These are phyloP conservation scores for Escarpia spicata DNA, from an alignment of 2,888 invertebrate species.

Conservation along the genomic window DNA sequence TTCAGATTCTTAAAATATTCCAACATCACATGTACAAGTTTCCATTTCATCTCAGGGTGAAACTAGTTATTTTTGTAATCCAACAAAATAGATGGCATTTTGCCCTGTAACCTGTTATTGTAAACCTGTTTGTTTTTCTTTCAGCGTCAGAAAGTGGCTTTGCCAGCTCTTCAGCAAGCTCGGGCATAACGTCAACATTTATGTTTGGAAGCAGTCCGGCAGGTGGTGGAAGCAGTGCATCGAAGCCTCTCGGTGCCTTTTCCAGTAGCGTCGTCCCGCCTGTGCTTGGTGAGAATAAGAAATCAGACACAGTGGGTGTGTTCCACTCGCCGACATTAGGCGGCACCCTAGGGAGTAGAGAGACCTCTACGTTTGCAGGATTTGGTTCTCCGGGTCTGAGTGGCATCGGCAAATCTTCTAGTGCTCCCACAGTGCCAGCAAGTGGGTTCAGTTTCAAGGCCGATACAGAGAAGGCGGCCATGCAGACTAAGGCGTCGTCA, in stretches of 20 bases:
- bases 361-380: background rate
- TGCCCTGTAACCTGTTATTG: background rate
- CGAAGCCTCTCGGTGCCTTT: background rate
- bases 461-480: constrained; percentile 17
- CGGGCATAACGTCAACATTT: background rate
- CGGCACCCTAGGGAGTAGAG: background rate
- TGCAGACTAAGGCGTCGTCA: constrained; percentile 27
- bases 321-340: background rate
- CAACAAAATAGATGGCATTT: background rate
- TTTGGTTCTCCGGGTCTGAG: background rate
- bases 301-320: background rate
- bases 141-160: background rate
- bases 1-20: too few relatives aligned
- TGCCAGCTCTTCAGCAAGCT: background rate
- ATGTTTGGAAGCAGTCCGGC: background rate
- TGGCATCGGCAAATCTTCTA: constrained; percentile 1
- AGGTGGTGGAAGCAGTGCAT: background rate
- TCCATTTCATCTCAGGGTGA: too few relatives aligned
- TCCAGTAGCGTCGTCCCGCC: background rate
- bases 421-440: constrained; percentile 17
- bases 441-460: constrained; percentile 34
- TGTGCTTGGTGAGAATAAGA: constrained; percentile 6
- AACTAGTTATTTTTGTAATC: too few relatives aligned
- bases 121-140: background rate
- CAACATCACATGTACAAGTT: too few relatives aligned